These are phyloP conservation scores for Urocynchramus pylzowi DNA, from an alignment of 2,113 vertebrate species.

Conservation along the genomic window DNA sequence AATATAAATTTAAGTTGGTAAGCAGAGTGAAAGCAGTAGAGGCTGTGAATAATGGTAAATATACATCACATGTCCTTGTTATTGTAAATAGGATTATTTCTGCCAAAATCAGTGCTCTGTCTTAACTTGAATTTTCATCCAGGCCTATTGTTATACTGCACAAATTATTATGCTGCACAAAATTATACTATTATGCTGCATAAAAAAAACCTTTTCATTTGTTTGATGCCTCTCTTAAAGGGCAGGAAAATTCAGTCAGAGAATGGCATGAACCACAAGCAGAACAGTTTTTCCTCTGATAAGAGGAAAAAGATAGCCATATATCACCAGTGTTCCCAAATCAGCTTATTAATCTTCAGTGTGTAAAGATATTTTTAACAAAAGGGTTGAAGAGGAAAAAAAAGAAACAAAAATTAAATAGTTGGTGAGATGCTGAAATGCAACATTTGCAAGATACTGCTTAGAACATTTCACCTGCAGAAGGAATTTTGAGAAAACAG, in stretches of 20 bases:
- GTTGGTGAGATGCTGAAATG: neutral
- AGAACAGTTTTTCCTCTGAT: neutral
- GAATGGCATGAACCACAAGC: neutral
- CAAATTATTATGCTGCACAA: neutral
- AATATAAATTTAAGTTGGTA: neutral
- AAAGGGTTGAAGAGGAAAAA: neutral
- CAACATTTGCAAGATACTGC: neutral
- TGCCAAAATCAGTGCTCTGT: neutral
- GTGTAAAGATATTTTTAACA: neutral
- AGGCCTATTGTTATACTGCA: neutral
- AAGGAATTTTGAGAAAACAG: neutral
- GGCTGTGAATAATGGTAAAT: neutral
- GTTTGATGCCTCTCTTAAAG: neutral
- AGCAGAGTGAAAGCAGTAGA: neutral
- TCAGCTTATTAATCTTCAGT: neutral
- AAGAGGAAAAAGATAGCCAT: neutral
- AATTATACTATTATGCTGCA: neutral
- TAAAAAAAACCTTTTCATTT: neutral
- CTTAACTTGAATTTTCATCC: neutral
- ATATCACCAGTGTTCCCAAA: neutral
- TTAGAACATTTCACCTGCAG: neutral
- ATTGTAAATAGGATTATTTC: neutral
- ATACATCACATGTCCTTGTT: neutral
- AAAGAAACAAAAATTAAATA: neutral
- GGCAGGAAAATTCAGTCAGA: neutral